Percentiles rank a stretch among this genome's conserved stretches.
Evolutionary conservation across 2,888 invertebrate species (phyloP).

Genomic region (Melanchra persicariae): DNA sequence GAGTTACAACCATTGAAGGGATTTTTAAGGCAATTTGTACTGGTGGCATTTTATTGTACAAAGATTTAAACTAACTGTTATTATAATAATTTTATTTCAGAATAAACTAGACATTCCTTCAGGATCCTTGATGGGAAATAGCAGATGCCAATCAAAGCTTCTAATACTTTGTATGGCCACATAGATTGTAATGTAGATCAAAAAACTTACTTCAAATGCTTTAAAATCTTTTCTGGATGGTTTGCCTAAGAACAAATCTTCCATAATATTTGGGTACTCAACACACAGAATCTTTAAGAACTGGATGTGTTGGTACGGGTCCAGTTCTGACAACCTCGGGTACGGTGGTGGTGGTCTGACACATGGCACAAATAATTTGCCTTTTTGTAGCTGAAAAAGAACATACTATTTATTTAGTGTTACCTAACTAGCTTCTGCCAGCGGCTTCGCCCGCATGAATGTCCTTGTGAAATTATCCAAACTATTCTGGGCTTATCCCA

Average conservation of each 20-base stretch:
- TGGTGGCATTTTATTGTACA: too few relatives aligned
- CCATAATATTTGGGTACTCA: conserved; percentile 72
- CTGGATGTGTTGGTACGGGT: conserved; percentile 73
- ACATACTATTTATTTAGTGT: too few relatives aligned
- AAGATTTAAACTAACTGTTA: too few relatives aligned
- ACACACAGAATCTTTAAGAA: conserved; percentile 79
- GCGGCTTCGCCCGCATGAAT: background rate
- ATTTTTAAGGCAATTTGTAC: too few relatives aligned
- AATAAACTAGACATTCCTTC: background rate
- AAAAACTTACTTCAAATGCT: conserved; percentile 79
- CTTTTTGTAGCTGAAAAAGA: conserved; percentile 63
- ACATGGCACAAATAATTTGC: conserved; percentile 75
- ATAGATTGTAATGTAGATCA: too few relatives aligned
- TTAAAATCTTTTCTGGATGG: conserved; percentile 75
- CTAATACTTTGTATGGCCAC: background rate
- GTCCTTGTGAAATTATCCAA: too few relatives aligned
- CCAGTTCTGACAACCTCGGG: conserved; percentile 78
- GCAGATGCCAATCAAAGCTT: background rate
- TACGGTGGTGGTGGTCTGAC: conserved; percentile 68
- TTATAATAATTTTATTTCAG: background rate
- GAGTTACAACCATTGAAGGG: too few relatives aligned
- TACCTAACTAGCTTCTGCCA: background rate
- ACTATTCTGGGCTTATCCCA: too few relatives aligned
- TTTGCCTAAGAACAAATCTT: conserved; percentile 65
- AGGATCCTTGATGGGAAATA: too few relatives aligned